Percentiles rank a stretch among this genome's conserved stretches.
Conservation (phyloP, 2,113 vertebrate species). For the Penelope pileata region DNA sequence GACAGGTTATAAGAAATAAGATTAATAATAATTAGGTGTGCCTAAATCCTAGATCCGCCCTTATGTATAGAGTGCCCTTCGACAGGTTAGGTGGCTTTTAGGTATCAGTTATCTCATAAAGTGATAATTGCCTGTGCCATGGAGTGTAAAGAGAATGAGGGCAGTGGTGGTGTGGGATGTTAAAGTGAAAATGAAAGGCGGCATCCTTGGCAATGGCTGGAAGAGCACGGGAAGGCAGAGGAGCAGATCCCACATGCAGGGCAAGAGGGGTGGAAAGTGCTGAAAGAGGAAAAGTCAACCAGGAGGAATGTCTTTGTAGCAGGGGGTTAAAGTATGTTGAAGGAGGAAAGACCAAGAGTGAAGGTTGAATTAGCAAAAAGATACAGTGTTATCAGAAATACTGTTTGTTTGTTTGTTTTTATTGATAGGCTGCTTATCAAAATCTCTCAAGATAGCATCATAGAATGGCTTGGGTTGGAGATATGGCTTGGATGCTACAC, state of each 20-base stretch:
- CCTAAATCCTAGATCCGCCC: constrained; percentile 2
- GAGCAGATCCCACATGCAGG: rapidly evolving
- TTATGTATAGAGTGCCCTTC: not conserved
- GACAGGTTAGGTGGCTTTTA: not conserved
- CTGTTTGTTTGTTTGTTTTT: not conserved
- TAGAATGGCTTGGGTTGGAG: too few relatives aligned
- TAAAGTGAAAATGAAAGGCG: not conserved
- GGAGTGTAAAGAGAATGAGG: not conserved
- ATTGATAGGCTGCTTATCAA: not conserved
- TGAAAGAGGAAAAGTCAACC: rapidly evolving
- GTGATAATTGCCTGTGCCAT: not conserved
- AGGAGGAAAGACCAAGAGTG: not conserved
- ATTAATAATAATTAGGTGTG: constrained; percentile 26
- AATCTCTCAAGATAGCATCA: not conserved
- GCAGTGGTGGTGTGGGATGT: not conserved
- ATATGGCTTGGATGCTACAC: not conserved
- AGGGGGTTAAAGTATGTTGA: not conserved
- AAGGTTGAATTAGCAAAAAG: not conserved
- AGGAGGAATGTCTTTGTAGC: not conserved
- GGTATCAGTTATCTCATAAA: not conserved
- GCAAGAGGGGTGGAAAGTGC: rapidly evolving
- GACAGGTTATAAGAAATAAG: not conserved
- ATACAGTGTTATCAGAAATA: not conserved
- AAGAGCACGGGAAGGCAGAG: not conserved
- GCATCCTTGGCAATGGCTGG: not conserved